Conservation (phyloP, 2,888 invertebrate species). For the Idaea dimidiata region DNA sequence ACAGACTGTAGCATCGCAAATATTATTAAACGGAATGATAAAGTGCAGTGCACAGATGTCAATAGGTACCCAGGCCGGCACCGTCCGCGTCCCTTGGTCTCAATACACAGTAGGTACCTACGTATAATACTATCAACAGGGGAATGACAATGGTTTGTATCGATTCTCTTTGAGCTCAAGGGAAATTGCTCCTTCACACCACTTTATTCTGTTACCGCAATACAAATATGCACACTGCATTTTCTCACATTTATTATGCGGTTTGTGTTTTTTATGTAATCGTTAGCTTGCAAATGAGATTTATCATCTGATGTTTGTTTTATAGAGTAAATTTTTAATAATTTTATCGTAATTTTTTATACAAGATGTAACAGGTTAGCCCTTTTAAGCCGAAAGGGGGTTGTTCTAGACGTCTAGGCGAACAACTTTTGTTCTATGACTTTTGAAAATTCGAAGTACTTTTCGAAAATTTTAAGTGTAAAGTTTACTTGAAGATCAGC, state of each 20-base stretch:
- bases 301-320: no score
- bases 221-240: constrained; percentile 25
- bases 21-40: constrained; percentile 5
- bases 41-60: constrained; percentile 1
- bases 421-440: no score
- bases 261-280: neutral
- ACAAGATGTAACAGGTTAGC: no score
- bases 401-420: no score
- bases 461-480: no score
- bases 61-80: neutral
- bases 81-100: neutral
- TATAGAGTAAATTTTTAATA: no score
- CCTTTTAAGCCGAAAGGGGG: no score
- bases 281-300: neutral
- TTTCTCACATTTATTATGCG: neutral
- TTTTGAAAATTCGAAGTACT: no score
- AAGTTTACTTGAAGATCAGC: no score
- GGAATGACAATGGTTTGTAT: constrained; percentile 66
- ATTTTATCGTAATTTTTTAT: no score
- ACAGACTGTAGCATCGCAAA: neutral
- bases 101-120: neutral
- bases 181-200: neutral
- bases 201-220: constrained; percentile 55
- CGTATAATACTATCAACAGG: constrained; percentile 37
- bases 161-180: constrained; percentile 50